Percentiles rank a stretch among this genome's conserved stretches.
Evolutionary conservation across 2,797 vertebrate genomes (phyloP).

Genomic region (Sciurus vulgaris): DNA sequence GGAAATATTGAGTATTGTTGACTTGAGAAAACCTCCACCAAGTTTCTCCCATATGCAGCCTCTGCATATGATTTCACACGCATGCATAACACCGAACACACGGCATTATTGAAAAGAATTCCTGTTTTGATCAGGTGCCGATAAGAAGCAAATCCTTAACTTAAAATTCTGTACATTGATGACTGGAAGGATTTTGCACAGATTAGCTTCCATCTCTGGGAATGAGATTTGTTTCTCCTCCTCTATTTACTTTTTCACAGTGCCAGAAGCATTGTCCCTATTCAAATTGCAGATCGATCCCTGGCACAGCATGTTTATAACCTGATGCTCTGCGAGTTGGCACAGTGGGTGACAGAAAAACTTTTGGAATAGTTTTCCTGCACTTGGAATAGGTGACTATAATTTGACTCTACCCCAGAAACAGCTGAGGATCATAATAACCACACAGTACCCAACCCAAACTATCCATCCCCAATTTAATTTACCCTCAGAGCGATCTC

Average conservation of each 20-base stretch:
- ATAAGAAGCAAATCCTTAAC: not conserved
- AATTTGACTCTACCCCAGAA: not conserved
- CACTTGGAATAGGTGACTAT: not conserved
- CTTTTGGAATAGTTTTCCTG: not conserved
- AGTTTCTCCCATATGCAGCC: not conserved
- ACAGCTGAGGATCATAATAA: not conserved
- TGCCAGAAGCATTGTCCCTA: not conserved
- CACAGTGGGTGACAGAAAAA: not conserved
- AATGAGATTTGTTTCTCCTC: not conserved
- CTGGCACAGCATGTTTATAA: not conserved
- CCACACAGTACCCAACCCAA: not conserved
- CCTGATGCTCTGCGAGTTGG: not conserved
- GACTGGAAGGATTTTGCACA: not conserved
- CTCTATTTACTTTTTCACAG: not conserved
- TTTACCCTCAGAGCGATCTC: not conserved
- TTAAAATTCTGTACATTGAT: conserved; percentile 6
- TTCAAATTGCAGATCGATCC: not conserved
- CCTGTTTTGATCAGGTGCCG: not conserved
- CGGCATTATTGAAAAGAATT: not conserved
- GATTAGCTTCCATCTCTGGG: not conserved
- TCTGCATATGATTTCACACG: not conserved
- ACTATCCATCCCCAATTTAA: not conserved
- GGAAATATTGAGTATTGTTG: not conserved
- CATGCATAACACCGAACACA: not conserved
- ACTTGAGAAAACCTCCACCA: not conserved